Percentiles rank a stretch among this genome's conserved stretches.
phyloP scores from a whole-genome alignment of 2,888 invertebrate species.

The Trichogramma dendrolimi region DNA sequence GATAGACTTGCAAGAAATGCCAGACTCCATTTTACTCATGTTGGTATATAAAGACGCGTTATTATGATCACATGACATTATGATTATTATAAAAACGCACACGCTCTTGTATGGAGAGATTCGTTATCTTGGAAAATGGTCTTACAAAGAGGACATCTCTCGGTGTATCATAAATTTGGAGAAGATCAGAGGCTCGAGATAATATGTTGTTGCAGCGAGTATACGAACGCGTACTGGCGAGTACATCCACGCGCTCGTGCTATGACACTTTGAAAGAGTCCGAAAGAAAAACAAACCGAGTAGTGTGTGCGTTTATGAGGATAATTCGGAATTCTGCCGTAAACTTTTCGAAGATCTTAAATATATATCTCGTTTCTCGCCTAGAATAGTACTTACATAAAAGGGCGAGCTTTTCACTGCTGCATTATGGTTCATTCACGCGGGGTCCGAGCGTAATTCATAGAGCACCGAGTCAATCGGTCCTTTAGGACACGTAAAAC shows the following conservation, averaged over 20 bases:
- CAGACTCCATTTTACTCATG: too few relatives aligned
- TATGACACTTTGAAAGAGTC: too few relatives aligned
- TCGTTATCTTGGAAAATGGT: constrained; percentile 50
- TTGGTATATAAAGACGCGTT: too few relatives aligned
- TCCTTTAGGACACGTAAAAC: constrained; percentile 44
- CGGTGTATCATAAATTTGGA: constrained; percentile 47
- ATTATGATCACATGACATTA: too few relatives aligned
- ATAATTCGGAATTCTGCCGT: constrained; percentile 41
- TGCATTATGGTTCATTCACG: not conserved
- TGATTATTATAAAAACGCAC: too few relatives aligned
- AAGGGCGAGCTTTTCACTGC: too few relatives aligned
- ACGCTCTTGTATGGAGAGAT: constrained; percentile 31
- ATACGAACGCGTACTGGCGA: too few relatives aligned
- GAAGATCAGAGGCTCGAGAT: constrained; percentile 8
- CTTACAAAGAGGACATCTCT: constrained; percentile 52
- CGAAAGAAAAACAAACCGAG: constrained; percentile 11
- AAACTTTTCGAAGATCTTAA: constrained; percentile 22
- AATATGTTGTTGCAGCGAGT: too few relatives aligned
- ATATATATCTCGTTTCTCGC: constrained; percentile 30
- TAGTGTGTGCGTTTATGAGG: constrained; percentile 19
- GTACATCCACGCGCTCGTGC: too few relatives aligned
- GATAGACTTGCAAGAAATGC: too few relatives aligned
- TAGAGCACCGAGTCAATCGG: constrained; percentile 37
- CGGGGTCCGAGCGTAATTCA: constrained; percentile 25
- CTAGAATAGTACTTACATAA: too few relatives aligned